These are phyloP conservation scores for Panzeria rudis DNA, from an alignment of 2,888 invertebrate species.

Conservation along the genomic window DNA sequence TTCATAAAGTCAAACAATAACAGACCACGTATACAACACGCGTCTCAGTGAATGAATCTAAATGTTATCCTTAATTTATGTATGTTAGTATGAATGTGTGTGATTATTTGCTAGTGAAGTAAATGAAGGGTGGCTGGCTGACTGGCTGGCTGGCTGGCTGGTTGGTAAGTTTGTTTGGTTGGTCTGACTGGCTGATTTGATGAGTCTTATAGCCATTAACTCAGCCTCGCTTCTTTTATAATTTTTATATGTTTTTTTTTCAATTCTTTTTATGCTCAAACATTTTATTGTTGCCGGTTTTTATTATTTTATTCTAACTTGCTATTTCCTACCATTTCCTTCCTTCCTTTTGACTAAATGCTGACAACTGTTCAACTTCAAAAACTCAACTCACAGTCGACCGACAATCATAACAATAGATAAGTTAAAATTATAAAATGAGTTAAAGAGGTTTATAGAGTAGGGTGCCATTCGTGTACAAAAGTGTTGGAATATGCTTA, in stretches of 20 bases:
- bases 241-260: conserved; percentile 32
- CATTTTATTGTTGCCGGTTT: conserved; percentile 67
- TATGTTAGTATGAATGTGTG: background rate
- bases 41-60: conserved; percentile 13
- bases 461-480: conserved; percentile 21
- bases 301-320: conserved; percentile 62
- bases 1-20: conserved; percentile 73
- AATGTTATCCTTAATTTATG: conserved; percentile 38
- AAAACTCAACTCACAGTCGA: conserved; percentile 32
- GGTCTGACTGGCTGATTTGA: conserved; percentile 18
- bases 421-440: conserved; percentile 57
- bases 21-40: conserved; percentile 45
- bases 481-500: conserved; percentile 9
- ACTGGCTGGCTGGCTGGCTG: conserved; percentile 11
- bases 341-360: conserved; percentile 61
- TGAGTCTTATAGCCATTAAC: conserved; percentile 57
- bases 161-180: conserved; percentile 10
- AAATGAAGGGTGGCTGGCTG: conserved; percentile 41
- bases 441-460: conserved; percentile 66
- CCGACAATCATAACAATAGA: conserved; percentile 63
- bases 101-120: background rate
- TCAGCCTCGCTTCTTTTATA: conserved; percentile 62
- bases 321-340: conserved; percentile 67
- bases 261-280: conserved; percentile 39
- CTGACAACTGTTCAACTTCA: conserved; percentile 69